phyloP scores from a whole-genome alignment of 2,888 invertebrate species.

The Aleiodes alternator region DNA sequence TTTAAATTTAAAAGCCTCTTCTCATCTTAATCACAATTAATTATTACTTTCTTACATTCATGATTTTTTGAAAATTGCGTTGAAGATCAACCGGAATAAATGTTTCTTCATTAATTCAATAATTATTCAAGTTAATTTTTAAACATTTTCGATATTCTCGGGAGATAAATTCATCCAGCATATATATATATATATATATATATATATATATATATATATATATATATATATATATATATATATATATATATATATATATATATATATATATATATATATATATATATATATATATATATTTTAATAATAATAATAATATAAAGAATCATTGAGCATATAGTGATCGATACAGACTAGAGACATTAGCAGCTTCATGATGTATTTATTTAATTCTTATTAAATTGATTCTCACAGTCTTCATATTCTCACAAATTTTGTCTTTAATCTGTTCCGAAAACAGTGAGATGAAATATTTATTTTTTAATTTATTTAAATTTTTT shows the following conservation, averaged over 20 bases:
- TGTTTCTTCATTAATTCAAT: not conserved
- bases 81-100: constrained; percentile 15
- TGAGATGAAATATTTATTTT: constrained; percentile 20
- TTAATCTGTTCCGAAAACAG: constrained; percentile 16
- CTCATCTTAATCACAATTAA: constrained; percentile 37
- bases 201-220: no score
- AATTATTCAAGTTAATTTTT: constrained; percentile 16
- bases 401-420: constrained; percentile 1
- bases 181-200: constrained; percentile 25
- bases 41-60: constrained; percentile 45
- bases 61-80: constrained; percentile 24
- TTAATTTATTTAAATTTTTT: not conserved
- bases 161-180: constrained; percentile 34
- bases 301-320: constrained; percentile 10
- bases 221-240: no score
- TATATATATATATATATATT: constrained; percentile 23
- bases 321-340: constrained; percentile 35
- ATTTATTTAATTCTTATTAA: constrained; percentile 4
- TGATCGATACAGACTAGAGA: constrained; percentile 37
- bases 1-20: constrained; percentile 8
- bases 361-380: not conserved
- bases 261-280: no score
- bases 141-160: constrained; percentile 8
- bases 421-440: constrained; percentile 1
- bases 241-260: no score